Evolutionary conservation across 2,888 invertebrate species (phyloP).

Genomic region (Clunio marinus): DNA sequence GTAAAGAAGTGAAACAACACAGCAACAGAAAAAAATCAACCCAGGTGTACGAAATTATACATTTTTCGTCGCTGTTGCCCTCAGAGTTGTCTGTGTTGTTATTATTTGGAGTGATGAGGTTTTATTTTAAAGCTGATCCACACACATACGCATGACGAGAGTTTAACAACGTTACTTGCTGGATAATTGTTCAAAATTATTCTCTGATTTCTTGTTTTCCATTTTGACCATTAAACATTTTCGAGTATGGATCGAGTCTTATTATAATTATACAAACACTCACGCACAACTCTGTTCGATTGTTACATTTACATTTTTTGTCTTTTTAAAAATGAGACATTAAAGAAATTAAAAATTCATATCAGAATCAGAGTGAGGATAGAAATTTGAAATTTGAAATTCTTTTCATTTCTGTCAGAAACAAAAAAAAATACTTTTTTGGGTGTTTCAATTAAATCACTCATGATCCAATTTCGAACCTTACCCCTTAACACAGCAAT

Average conservation of each 20-base stretch:
- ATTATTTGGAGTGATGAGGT: slow-evolving; percentile 21
- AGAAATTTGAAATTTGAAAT: too few relatives aligned
- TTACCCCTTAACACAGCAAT: slow-evolving; percentile 15
- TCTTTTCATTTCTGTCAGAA: too few relatives aligned
- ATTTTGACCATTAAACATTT: slow-evolving; percentile 17
- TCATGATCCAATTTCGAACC: slow-evolving; percentile 22
- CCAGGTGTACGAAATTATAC: slow-evolving; percentile 27
- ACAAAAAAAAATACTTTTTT: too few relatives aligned
- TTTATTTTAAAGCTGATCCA: slow-evolving; percentile 19
- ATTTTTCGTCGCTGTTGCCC: slow-evolving; percentile 10
- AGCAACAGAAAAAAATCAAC: background rate
- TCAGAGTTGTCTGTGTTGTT: slow-evolving; percentile 18
- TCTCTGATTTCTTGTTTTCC: slow-evolving; percentile 18
- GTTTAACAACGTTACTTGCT: background rate
- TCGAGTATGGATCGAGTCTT: slow-evolving; percentile 18
- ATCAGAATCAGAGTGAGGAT: slow-evolving; percentile 5
- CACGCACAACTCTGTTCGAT: background rate
- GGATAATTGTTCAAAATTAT: too few relatives aligned
- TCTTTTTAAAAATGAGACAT: background rate
- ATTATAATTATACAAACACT: too few relatives aligned
- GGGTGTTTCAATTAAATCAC: slow-evolving; percentile 25
- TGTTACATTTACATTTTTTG: background rate
- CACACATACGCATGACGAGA: background rate
- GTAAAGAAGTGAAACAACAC: background rate
- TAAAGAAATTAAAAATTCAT: slow-evolving; percentile 23